phyloP scores from a whole-genome alignment of 37 sponge, comb jelly and placozoan genomes.

The Cladorhizidae sp. region DNA sequence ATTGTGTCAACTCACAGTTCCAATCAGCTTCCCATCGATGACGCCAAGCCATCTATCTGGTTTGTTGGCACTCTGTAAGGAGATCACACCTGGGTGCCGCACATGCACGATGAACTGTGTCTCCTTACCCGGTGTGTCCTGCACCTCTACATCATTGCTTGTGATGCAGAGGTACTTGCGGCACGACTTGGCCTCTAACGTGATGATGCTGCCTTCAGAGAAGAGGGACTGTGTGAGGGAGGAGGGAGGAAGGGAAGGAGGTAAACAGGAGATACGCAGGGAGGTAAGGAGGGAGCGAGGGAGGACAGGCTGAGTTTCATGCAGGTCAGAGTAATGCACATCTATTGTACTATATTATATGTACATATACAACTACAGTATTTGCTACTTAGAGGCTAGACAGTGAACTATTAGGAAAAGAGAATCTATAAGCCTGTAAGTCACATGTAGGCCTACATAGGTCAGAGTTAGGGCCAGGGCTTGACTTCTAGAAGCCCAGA shows the following conservation, averaged over 20 bases:
- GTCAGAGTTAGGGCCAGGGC: too few relatives aligned
- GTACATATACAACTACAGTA: too few relatives aligned
- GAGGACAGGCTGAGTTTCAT: too few relatives aligned
- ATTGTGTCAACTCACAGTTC: conserved; percentile 30
- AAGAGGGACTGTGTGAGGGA: conserved; percentile 4
- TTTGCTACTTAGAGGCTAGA: too few relatives aligned
- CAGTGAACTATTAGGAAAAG: too few relatives aligned
- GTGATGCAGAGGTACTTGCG: conserved; percentile 10
- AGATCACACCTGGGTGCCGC: conserved; percentile 46
- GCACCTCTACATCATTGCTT: conserved; percentile 12
- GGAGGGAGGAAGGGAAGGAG: background rate
- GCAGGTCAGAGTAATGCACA: too few relatives aligned
- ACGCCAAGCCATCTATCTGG: conserved; percentile 45
- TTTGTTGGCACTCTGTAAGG: conserved; percentile 58
- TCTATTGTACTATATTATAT: too few relatives aligned
- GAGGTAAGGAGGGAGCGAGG: too few relatives aligned
- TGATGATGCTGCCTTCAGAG: conserved; percentile 2
- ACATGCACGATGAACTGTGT: conserved; percentile 61
- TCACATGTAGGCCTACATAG: too few relatives aligned
- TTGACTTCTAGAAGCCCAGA: too few relatives aligned
- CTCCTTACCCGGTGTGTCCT: background rate
- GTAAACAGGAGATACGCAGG: too few relatives aligned
- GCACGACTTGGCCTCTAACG: conserved; percentile 11
- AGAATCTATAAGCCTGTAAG: too few relatives aligned
- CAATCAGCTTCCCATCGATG: conserved; percentile 43